Conservation (phyloP, 2,888 invertebrate genomes). For the Fissipunctia ypsillon region DNA sequence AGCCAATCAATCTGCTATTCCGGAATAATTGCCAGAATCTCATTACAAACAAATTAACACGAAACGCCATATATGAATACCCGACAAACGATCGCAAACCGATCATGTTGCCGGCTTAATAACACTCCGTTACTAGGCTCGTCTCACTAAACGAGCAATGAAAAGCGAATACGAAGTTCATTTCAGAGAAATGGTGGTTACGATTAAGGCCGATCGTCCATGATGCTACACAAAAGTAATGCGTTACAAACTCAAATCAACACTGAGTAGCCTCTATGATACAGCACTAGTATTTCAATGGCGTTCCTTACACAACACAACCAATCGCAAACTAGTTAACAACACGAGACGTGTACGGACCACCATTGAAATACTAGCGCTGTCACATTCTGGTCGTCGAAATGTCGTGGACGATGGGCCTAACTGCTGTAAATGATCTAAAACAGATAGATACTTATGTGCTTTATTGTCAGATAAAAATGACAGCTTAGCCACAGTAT, state of each 20-base stretch:
- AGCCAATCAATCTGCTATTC: slow-evolving; percentile 32
- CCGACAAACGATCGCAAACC: slow-evolving; percentile 27
- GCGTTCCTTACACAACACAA: not conserved
- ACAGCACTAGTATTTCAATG: not conserved
- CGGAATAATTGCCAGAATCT: slow-evolving; percentile 18
- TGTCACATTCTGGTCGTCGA: too few species aligned
- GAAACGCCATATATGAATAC: slow-evolving; percentile 45
- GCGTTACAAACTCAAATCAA: not conserved
- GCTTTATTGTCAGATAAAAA: slow-evolving; percentile 73
- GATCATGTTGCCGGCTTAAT: slow-evolving; percentile 37
- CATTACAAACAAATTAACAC: slow-evolving; percentile 45
- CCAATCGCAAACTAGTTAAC: too few species aligned
- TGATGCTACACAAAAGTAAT: not conserved
- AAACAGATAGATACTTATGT: slow-evolving; percentile 48
- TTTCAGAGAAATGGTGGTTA: slow-evolving; percentile 59
- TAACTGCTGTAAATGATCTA: slow-evolving; percentile 54
- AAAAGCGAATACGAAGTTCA: slow-evolving; percentile 45
- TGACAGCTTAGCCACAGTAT: too few species aligned
- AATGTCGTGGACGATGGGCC: not conserved
- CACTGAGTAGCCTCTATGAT: not conserved
- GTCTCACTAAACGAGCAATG: slow-evolving; percentile 46
- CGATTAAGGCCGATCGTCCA: slow-evolving; percentile 37
- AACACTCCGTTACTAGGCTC: slow-evolving; percentile 45
- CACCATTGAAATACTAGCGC: too few species aligned
- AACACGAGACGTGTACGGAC: too few species aligned